Evolutionary conservation across 2,888 invertebrate species (phyloP), one percentile per base, ranked within the genome.

Genomic region (Ariolimax columbianus): DNA sequence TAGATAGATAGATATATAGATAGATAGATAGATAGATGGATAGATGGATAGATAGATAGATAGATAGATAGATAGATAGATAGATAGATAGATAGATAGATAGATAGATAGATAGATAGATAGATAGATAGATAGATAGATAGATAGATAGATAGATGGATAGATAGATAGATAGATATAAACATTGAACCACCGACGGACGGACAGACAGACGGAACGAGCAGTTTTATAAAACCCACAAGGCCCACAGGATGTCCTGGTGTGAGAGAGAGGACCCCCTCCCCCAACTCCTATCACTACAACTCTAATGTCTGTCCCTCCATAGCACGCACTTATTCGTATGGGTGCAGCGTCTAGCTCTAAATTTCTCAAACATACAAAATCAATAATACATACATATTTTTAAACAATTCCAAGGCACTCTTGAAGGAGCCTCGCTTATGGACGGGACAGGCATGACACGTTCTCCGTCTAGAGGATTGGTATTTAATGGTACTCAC

Each of bases 1-100:
- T n/a, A n/a, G n/a, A n/a, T n/a, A n/a, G n/a, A n/a, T n/a, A n/a
- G n/a, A n/a, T n/a, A n/a, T n/a, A n/a, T n/a, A n/a, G n/a, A n/a
- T n/a, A n/a, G n/a, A n/a, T n/a, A n/a, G n/a, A n/a, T n/a, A n/a
- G n/a, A n/a, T n/a, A n/a, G n/a, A n/a, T n/a, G n/a, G n/a, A n/a
- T n/a, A n/a, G n/a, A n/a, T n/a, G n/a, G n/a, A n/a, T n/a, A n/a
- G n/a, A n/a, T n/a, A 72, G 19, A 68, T 33, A 68, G 68, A 68
- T 33, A 68, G 33, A 68, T 33, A 68, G 68, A 33, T 33, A 68
- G 30, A 33, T 14, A 68, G 43, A 43, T 26, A 75, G 43, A 43
- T n/a, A 75, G 43, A 75, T 47, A 75, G 4, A 75, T 26, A 75
- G 75, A 75, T 23, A 75, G 75, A 33, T 33, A 68, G 33, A 68